Percentiles rank a stretch among this genome's conserved stretches.
These are phyloP conservation scores for Stigmatopora argus DNA, from an alignment of 2,113 vertebrate genomes.

Conservation along the genomic window DNA sequence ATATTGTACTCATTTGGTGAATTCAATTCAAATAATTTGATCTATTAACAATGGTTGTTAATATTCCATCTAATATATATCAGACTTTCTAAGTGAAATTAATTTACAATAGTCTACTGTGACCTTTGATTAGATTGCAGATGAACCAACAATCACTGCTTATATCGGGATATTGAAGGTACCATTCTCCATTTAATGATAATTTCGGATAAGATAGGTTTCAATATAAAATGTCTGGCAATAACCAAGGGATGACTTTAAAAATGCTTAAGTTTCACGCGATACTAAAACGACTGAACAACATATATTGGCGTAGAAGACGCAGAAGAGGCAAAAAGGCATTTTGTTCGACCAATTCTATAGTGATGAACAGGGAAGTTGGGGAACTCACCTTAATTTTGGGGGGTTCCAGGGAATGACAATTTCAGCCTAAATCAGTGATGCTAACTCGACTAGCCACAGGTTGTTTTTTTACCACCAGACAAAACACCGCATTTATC, in stretches of 20 bases:
- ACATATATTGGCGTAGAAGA: not conserved
- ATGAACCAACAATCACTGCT: not conserved
- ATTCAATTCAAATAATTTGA: too few species aligned
- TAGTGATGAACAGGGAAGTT: not conserved
- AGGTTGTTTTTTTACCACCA: too few species aligned
- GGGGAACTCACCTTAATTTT: conserved; percentile 56
- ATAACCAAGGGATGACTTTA: not conserved
- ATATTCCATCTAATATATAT: not conserved
- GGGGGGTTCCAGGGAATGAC: conserved; percentile 32
- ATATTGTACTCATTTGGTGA: too few species aligned
- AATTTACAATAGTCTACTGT: not conserved
- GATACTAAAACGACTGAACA: not conserved
- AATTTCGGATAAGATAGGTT: not conserved
- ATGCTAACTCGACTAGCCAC: conserved; percentile 48
- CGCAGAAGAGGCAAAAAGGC: not conserved
- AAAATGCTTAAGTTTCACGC: not conserved
- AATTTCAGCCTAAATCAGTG: conserved; percentile 33
- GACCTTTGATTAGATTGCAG: not conserved
- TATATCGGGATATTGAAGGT: not conserved
- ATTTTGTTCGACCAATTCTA: not conserved
- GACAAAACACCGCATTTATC: not conserved
- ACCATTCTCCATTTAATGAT: not conserved
- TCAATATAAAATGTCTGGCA: not conserved
- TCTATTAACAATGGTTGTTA: too few species aligned
- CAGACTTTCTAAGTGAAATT: not conserved